These are phyloP conservation scores for Pachymerium ferrugineum DNA, from an alignment of 2,888 invertebrate species.

Conservation along the genomic window DNA sequence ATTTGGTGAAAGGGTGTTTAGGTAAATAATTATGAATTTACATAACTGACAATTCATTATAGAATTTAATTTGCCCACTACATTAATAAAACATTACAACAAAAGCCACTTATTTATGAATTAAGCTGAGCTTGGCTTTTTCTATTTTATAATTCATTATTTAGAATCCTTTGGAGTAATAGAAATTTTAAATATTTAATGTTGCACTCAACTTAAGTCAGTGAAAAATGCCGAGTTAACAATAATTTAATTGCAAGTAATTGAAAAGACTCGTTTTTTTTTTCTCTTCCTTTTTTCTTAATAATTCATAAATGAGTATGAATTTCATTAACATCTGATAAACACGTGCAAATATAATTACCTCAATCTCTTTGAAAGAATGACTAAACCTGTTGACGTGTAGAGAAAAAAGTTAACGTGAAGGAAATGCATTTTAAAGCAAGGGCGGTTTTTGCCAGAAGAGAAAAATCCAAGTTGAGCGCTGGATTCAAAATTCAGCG, in stretches of 20 bases:
- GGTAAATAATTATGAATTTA: no score
- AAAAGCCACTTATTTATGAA: background rate
- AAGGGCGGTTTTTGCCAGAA: no score
- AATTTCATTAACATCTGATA: background rate
- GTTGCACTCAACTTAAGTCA: background rate
- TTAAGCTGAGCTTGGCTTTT: background rate
- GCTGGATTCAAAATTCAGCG: background rate
- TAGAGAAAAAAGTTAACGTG: background rate
- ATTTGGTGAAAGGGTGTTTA: no score
- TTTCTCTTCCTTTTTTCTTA: background rate
- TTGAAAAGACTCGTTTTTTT: background rate
- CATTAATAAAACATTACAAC: background rate
- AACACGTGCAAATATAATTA: no score
- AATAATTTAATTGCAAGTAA: background rate
- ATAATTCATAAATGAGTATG: background rate
- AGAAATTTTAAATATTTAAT: background rate
- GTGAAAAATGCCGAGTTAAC: background rate
- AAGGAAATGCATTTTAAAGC: no score
- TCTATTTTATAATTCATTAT: background rate
- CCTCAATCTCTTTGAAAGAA: background rate
- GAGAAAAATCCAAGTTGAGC: background rate
- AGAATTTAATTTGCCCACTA: background rate
- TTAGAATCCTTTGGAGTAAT: background rate
- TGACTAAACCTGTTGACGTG: background rate
- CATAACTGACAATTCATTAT: background rate